These are phyloP conservation scores for Platygyra sinensis DNA, from an alignment of 64 coral and sea anemone genomes.

Conservation along the genomic window DNA sequence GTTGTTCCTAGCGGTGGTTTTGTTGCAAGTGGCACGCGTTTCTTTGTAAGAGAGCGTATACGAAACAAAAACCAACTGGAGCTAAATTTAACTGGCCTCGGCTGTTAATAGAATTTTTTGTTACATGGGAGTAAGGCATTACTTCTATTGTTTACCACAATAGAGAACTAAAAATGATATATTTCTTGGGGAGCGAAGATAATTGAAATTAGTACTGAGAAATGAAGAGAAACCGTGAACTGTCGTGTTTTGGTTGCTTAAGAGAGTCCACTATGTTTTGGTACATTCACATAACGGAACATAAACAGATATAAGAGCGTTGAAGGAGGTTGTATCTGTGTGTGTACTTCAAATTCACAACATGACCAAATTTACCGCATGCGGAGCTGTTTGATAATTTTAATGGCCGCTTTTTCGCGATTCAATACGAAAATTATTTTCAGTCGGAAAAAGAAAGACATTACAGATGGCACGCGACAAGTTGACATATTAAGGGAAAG, in stretches of 20 bases:
- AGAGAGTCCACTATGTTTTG: neutral
- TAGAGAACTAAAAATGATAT: neutral
- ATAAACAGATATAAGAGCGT: neutral
- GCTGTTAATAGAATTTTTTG: too few species aligned
- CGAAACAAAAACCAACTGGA: too few species aligned
- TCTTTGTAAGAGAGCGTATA: too few species aligned
- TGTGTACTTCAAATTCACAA: neutral
- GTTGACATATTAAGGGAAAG: neutral
- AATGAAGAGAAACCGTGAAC: neutral
- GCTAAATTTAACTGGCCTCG: too few species aligned
- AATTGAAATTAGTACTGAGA: neutral
- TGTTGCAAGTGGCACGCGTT: too few species aligned
- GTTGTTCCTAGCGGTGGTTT: too few species aligned
- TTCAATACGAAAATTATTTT: slow-evolving; percentile 7
- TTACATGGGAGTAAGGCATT: too few species aligned
- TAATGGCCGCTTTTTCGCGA: neutral
- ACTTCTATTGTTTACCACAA: neutral
- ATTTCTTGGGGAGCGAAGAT: neutral
- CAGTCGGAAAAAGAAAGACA: neutral
- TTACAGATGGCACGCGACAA: neutral
- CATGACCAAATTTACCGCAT: slow-evolving; percentile 44
- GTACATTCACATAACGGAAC: neutral
- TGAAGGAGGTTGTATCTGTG: neutral
- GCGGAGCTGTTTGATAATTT: neutral
- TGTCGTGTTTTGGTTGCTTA: neutral